Percentiles rank a stretch among this genome's conserved stretches.
These are phyloP conservation scores for Caenorhabditis remanei DNA, from an alignment of 1,140 invertebrate genomes.

Conservation along the genomic window DNA sequence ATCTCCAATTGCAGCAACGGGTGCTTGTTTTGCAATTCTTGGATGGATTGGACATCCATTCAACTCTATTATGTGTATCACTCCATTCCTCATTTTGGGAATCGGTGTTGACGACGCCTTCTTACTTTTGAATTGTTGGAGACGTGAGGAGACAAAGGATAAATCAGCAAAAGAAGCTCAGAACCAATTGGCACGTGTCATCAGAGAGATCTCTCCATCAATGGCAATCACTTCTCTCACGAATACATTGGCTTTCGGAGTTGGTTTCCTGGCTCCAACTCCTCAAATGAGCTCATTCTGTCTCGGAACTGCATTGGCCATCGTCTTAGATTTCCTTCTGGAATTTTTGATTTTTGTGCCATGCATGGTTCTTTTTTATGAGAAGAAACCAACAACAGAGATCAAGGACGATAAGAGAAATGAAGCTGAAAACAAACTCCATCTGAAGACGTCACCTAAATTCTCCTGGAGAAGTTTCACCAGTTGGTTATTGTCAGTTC, in stretches of 20 bases:
- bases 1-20: conserved; percentile 54
- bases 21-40: conserved; percentile 61
- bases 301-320: conserved; percentile 72
- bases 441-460: not conserved
- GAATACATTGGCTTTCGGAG: conserved; percentile 71
- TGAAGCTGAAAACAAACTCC: not conserved
- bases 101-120: conserved; percentile 75
- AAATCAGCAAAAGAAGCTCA: conserved; percentile 44
- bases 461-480: conserved; percentile 68
- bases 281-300: conserved; percentile 70
- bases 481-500: conserved; percentile 63
- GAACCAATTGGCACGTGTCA: conserved; percentile 54
- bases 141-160: conserved; percentile 33
- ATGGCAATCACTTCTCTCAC: conserved; percentile 74
- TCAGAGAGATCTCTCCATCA: conserved; percentile 66
- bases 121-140: conserved; percentile 73
- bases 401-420: not conserved
- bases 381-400: conserved; percentile 56
- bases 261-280: conserved; percentile 74
- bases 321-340: conserved; percentile 72
- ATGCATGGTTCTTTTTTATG: conserved; percentile 63
- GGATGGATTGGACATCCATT: conserved; percentile 68
- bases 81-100: conserved; percentile 72
- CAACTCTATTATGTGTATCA: conserved; percentile 72
- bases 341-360: conserved; percentile 74